Evolutionary conservation across 2,797 vertebrate species (phyloP).

Genomic region (Heterohyrax brucei): DNA sequence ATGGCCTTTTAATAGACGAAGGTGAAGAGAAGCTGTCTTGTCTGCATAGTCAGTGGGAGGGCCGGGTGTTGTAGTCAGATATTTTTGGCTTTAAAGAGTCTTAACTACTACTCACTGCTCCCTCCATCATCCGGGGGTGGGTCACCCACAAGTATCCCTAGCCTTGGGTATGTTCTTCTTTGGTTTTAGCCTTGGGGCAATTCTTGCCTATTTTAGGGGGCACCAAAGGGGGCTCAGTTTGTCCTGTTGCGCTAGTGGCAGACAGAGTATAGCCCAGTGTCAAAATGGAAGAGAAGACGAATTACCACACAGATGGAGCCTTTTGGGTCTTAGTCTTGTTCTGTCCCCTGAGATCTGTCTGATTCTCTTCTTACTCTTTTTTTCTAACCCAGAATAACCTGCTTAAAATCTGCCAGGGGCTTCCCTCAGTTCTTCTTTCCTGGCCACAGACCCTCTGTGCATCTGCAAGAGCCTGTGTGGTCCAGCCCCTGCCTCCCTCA

Average conservation of each 20-base stretch:
- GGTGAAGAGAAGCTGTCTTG: neutral
- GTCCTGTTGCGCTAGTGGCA: neutral
- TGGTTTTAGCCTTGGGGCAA: neutral
- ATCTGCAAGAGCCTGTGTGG: neutral
- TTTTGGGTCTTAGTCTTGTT: neutral
- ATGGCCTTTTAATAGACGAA: neutral
- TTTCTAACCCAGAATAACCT: neutral
- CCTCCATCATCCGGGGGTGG: neutral
- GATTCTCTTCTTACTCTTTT: neutral
- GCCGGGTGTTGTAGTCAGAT: neutral
- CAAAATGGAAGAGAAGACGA: neutral
- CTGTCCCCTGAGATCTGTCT: neutral
- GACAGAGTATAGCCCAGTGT: neutral
- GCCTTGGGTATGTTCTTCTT: neutral
- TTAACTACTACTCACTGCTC: neutral
- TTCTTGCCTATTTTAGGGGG: slow-evolving; percentile 13
- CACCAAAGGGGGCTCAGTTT: neutral
- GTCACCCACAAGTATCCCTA: neutral
- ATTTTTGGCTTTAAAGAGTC: neutral
- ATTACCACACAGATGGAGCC: neutral
- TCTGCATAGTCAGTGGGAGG: neutral
- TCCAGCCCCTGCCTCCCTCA: neutral
- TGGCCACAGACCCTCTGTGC: neutral
- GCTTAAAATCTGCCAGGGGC: neutral
- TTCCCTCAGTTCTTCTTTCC: neutral